phyloP scores from a whole-genome alignment of 2,888 invertebrate species.

The Athalia cordata region DNA sequence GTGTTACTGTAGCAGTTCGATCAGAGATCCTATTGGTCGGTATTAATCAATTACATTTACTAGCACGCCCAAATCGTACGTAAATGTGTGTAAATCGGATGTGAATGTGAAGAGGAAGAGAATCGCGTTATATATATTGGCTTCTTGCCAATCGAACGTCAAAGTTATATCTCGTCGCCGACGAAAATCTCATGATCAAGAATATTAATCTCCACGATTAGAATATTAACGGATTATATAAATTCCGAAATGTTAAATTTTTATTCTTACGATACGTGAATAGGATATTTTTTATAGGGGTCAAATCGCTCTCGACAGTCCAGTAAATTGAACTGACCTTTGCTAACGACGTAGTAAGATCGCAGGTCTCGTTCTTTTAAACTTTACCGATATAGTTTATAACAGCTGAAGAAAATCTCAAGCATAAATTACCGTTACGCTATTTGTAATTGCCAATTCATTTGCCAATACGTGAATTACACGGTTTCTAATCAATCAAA shows the following conservation, averaged over 20 bases:
- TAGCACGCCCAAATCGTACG: neutral
- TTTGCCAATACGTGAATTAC: constrained; percentile 27
- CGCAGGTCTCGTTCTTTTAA: neutral
- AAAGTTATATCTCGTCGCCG: neutral
- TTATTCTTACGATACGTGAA: neutral
- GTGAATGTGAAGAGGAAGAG: neutral
- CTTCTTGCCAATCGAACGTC: neutral
- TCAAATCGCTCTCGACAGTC: constrained; percentile 45
- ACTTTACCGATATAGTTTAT: no score
- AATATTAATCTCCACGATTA: no score
- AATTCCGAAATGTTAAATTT: neutral
- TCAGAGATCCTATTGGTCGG: constrained; percentile 72
- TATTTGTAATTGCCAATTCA: constrained; percentile 1
- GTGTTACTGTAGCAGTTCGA: constrained; percentile 72
- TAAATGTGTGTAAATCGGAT: neutral
- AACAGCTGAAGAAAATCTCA: no score
- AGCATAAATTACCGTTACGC: neutral
- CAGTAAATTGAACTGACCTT: constrained; percentile 36
- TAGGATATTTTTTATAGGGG: constrained; percentile 66
- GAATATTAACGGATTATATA: no score
- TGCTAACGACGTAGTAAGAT: neutral
- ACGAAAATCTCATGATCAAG: neutral
- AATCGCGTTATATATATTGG: neutral
- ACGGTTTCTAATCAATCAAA: constrained; percentile 28
- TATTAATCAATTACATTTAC: constrained; percentile 71